Base-by-base conservation (phyloP, 2,797 vertebrate species). In the Coregonus suidteri region DNA sequence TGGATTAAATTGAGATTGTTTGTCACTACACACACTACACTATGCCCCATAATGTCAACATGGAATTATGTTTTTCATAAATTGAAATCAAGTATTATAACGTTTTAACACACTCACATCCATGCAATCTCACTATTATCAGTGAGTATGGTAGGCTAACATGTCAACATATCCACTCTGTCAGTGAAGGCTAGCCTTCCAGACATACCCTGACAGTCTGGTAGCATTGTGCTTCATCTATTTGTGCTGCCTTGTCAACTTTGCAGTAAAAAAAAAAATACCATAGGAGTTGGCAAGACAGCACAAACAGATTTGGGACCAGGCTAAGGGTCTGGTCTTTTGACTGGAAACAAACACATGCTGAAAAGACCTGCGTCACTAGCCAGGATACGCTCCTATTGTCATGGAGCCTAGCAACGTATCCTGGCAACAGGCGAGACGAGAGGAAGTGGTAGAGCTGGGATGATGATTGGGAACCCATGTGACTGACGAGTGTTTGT, bases 401-500 rank as follows among this genome's bases (percentile, higher is more conserved):
- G 90, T 92, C 73, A 83, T 78, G 81, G 84, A 76, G 76, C 79
- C 83, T 59, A 86, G 90, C 85, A 84, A 86, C 66, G 88, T 90
- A 85, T 91, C 91, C 87, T 84, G 84, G 90, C 89, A 89, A 89
- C 88, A 3, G 5, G 52, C n/a, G 64, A 30, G 71, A 78, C 71
- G 78, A 85, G 70, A 88, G 89, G 86, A 85, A 89, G 90, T 76
- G 65, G 74, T 78, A 35, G 83, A 31, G 83, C 81, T 76, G 31
- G 79, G 41, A 47, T 47, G 88, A 90, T 85, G 71, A 84, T 82
- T 79, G 81, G 1, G 1, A 51, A 83, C 59, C 75, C 91, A 90
- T 79, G 86, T 92, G 91, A 91, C 83, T 20, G 73, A 82, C 18
- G 77, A 70, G 16, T 89, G 88, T 91, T 91, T 82, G 89, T 93